phyloP scores from a whole-genome alignment of 2,888 invertebrate species.

The Calameuta filiformis region DNA sequence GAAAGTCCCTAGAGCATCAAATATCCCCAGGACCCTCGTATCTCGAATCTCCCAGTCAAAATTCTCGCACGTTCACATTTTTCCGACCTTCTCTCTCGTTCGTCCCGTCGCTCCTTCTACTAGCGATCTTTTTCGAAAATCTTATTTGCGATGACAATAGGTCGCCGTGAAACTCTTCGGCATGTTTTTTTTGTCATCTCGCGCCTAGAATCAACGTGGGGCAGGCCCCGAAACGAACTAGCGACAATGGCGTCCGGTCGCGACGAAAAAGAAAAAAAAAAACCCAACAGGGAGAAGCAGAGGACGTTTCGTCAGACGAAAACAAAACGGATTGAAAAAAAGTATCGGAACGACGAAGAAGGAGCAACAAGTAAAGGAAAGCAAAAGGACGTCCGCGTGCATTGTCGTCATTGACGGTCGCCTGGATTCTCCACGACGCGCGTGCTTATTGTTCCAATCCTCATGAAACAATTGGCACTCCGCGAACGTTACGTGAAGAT shows the following conservation, averaged over 20 bases:
- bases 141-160: constrained; percentile 3
- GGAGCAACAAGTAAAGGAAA: no score
- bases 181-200: not conserved
- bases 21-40: not conserved
- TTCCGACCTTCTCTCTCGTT: no score
- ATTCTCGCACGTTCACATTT: no score
- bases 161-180: not conserved
- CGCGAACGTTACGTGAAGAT: constrained; percentile 2
- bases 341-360: not conserved
- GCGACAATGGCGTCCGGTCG: not conserved
- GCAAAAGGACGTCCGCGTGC: not conserved
- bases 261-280: not conserved
- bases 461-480: constrained; percentile 3
- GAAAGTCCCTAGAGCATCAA: not conserved
- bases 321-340: not conserved
- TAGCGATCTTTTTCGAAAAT: not conserved
- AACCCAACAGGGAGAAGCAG: not conserved
- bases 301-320: not conserved
- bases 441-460: constrained; percentile 16
- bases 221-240: not conserved
- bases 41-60: no score
- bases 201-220: not conserved
- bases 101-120: not conserved
- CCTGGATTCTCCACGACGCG: constrained; percentile 9
- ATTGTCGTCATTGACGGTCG: not conserved